These are phyloP conservation scores for Otolemur garnettii DNA, from an alignment of 2,113 vertebrate species.

Conservation along the genomic window DNA sequence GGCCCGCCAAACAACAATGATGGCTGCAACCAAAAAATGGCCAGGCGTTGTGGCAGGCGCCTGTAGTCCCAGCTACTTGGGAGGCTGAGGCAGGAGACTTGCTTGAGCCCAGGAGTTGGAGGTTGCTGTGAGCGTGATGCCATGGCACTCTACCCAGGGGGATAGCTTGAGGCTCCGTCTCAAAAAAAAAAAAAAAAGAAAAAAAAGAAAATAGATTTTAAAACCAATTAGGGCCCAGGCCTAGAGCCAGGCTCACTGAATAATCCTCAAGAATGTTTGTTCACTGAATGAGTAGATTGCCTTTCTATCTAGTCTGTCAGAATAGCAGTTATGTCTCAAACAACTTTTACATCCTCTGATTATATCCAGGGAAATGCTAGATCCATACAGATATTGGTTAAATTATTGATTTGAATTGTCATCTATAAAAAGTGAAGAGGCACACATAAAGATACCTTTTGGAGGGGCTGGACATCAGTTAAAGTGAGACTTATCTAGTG, in stretches of 20 bases:
- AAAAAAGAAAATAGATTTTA: background rate
- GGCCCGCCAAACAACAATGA: too few species aligned
- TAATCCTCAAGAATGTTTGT: background rate
- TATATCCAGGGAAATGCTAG: background rate
- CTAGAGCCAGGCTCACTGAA: background rate
- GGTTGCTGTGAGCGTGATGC: too few species aligned
- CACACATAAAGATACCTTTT: constrained; percentile 12
- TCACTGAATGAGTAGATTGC: constrained; percentile 25
- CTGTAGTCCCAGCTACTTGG: too few species aligned
- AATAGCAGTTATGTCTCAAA: background rate
- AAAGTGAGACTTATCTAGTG: background rate
- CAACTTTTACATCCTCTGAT: background rate
- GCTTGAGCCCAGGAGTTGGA: too few species aligned
- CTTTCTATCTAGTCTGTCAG: constrained; percentile 31
- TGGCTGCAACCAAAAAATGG: too few species aligned
- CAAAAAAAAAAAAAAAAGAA: too few species aligned
- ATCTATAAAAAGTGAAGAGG: background rate
- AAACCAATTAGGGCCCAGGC: background rate
- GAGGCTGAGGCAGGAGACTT: too few species aligned
- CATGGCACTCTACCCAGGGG: too few species aligned
- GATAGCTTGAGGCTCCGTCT: too few species aligned
- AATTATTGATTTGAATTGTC: constrained; percentile 17
- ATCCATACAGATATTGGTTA: background rate
- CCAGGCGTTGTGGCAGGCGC: too few species aligned
- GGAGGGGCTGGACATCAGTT: background rate